Conservation (phyloP, 2,888 invertebrate species). For the Barypeithes pellucidus region DNA sequence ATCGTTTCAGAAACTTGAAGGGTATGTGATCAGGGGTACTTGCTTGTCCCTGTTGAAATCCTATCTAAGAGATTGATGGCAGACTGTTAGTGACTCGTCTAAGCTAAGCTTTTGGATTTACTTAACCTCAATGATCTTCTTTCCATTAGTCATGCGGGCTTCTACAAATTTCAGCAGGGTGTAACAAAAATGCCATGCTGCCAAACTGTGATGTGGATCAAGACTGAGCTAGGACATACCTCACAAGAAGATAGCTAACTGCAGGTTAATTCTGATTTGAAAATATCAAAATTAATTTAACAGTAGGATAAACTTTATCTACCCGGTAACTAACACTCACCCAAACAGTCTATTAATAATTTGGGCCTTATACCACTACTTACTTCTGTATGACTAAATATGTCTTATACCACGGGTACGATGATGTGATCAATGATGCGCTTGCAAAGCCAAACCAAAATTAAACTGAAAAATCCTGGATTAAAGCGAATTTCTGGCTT, state of each 20-base stretch:
- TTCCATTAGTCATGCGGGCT: neutral
- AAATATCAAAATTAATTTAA: neutral
- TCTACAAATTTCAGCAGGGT: too few relatives aligned
- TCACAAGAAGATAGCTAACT: neutral
- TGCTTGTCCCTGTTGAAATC: too few relatives aligned
- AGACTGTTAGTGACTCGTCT: too few relatives aligned
- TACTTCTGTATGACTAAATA: too few relatives aligned
- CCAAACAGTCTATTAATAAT: neutral
- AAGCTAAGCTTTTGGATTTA: too few relatives aligned
- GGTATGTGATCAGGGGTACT: too few relatives aligned
- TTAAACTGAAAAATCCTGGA: neutral
- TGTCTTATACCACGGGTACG: too few relatives aligned
- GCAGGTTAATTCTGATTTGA: neutral
- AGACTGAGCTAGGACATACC: neutral
- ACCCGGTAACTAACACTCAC: neutral
- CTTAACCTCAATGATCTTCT: neutral
- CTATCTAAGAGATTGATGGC: too few relatives aligned
- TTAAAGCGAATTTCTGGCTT: slow-evolving; percentile 2
- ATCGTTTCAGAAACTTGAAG: too few relatives aligned
- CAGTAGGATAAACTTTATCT: neutral
- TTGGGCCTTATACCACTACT: neutral
- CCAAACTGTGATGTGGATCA: neutral
- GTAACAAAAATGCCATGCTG: neutral
- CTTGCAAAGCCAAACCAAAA: neutral
- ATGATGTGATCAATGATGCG: neutral